phyloP scores from a whole-genome alignment of 2,888 invertebrate species.

The Gymnoscelis rufifasciata region DNA sequence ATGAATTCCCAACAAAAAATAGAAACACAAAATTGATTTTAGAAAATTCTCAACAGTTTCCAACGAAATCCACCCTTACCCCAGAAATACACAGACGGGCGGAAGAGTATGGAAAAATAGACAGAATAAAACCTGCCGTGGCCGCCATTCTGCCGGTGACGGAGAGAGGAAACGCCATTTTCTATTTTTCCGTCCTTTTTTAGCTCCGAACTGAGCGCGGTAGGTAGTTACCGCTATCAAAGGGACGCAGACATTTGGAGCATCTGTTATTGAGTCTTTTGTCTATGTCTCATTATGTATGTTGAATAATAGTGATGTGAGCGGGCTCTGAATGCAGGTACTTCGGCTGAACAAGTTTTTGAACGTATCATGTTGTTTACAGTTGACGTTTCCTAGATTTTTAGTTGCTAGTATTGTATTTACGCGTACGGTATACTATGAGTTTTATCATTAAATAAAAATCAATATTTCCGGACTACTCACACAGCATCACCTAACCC shows the following conservation, averaged over 20 bases:
- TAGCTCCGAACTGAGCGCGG: slow-evolving; percentile 26
- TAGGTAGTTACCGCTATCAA: slow-evolving; percentile 27
- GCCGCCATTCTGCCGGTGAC: slow-evolving; percentile 70
- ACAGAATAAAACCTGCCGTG: slow-evolving; percentile 57
- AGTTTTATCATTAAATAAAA: too few species aligned
- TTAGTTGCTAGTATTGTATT: too few species aligned
- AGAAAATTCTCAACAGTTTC: background rate
- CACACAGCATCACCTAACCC: too few species aligned
- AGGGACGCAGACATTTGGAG: slow-evolving; percentile 24
- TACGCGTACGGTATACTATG: too few species aligned
- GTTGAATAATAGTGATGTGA: slow-evolving; percentile 7
- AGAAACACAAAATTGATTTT: background rate
- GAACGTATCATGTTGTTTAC: too few species aligned
- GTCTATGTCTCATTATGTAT: slow-evolving; percentile 20
- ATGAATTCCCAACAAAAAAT: too few species aligned
- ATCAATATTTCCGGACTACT: too few species aligned
- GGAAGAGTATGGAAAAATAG: slow-evolving; percentile 53
- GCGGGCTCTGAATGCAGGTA: background rate
- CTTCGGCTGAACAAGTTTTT: background rate
- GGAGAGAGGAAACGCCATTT: slow-evolving; percentile 67
- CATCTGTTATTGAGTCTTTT: slow-evolving; percentile 26
- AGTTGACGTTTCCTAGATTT: too few species aligned
- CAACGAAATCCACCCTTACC: slow-evolving; percentile 11
- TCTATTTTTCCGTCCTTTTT: slow-evolving; percentile 57
- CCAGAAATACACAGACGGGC: slow-evolving; percentile 42